These are phyloP conservation scores for Eucidaris tribuloides DNA, from an alignment of 35 echinoderm and acorn worm genomes.

Conservation along the genomic window DNA sequence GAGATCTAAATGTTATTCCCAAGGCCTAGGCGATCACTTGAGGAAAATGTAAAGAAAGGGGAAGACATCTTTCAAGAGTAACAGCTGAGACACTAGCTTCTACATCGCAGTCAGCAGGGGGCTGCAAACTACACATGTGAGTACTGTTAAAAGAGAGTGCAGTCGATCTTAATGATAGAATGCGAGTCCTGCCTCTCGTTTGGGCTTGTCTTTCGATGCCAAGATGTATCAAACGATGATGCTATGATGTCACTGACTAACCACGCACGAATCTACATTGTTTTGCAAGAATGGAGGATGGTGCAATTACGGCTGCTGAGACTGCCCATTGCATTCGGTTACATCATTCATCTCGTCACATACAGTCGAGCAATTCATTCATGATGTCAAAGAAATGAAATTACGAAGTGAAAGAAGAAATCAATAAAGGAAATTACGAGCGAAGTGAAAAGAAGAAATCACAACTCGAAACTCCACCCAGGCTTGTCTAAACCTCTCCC, in stretches of 20 bases:
- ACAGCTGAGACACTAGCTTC: background rate
- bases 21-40: constrained; percentile 17
- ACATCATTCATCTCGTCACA: background rate
- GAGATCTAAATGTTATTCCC: too few species aligned
- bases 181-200: constrained; percentile 12
- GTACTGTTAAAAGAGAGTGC: constrained; percentile 9
- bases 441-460: too few species aligned
- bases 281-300: background rate
- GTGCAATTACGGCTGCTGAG: background rate
- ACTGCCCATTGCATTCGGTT: background rate
- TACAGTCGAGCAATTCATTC: constrained; percentile 13
- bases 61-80: background rate
- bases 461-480: background rate
- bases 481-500: background rate
- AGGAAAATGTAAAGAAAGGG: background rate
- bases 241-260: background rate
- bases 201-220: constrained; percentile 22
- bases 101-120: too few species aligned
- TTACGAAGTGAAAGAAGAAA: background rate
- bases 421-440: too few species aligned
- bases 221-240: background rate
- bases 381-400: constrained; percentile 12
- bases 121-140: constrained; percentile 6
- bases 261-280: constrained; percentile 16
- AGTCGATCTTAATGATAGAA: constrained; percentile 19